Conservation (phyloP, 2,113 vertebrate species). For the Choloepus hoffmanni region DNA sequence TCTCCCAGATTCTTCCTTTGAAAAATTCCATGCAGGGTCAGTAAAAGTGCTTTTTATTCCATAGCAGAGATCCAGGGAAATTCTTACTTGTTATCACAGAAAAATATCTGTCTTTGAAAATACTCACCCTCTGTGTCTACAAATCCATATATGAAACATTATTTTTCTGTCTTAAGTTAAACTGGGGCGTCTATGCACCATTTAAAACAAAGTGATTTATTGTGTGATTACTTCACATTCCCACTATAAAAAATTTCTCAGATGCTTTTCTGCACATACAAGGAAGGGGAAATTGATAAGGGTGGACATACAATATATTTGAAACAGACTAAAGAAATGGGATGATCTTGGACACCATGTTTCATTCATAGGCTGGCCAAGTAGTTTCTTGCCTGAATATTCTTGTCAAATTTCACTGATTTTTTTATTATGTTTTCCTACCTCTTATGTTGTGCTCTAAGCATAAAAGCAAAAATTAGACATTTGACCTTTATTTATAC, state of each 20-base stretch:
- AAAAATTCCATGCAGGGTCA: not conserved
- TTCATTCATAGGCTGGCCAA: not conserved
- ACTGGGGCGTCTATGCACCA: rapidly evolving
- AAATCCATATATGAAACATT: not conserved
- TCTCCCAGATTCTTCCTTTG: not conserved
- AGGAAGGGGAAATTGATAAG: not conserved
- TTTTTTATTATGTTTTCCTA: not conserved
- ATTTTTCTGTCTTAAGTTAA: not conserved
- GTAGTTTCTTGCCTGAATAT: not conserved
- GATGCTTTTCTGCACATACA: not conserved
- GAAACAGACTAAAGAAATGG: not conserved
- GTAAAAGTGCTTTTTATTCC: not conserved
- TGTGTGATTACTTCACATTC: no score
- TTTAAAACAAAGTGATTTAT: not conserved
- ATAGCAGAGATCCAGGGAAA: not conserved
- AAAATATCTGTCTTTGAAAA: not conserved
- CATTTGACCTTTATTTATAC: not conserved
- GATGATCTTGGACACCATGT: no score
- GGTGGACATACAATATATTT: rapidly evolving
- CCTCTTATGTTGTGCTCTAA: not conserved
- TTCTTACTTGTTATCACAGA: not conserved
- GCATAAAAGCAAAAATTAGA: not conserved
- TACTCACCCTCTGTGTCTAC: not conserved
- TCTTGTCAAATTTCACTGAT: not conserved
- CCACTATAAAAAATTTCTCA: not conserved